phyloP scores from a whole-genome alignment of 2,113 vertebrate genomes.

The Corythaeola cristata region DNA sequence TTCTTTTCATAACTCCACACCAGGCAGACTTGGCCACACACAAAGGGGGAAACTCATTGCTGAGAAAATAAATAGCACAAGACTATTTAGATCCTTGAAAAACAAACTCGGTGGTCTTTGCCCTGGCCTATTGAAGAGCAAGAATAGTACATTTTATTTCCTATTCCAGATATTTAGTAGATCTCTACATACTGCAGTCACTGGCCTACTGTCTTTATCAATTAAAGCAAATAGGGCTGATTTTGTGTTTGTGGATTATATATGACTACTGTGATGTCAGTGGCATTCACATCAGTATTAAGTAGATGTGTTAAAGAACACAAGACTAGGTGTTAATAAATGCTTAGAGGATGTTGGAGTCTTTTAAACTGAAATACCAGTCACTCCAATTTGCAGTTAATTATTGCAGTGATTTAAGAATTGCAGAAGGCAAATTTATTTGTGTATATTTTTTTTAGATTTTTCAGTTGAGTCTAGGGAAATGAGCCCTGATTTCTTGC shows the following conservation, averaged over 20 bases:
- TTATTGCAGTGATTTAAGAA: background rate
- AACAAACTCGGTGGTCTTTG: conserved; percentile 30
- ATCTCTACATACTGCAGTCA: background rate
- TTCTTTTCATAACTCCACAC: background rate
- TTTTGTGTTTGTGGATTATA: background rate
- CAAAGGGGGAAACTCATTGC: background rate
- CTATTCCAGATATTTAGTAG: conserved; percentile 31
- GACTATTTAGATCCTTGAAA: conserved; percentile 17
- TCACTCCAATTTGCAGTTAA: background rate
- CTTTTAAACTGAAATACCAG: background rate
- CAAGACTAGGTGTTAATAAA: background rate
- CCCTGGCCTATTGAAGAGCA: background rate
- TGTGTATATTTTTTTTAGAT: background rate
- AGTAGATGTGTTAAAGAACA: background rate
- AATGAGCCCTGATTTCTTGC: background rate
- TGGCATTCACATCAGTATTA: background rate
- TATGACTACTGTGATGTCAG: background rate
- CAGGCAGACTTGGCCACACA: conserved; percentile 29
- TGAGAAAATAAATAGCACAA: conserved; percentile 53
- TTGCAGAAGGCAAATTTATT: background rate
- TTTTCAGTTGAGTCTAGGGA: background rate
- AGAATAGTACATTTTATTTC: conserved; percentile 31
- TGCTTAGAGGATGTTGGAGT: background rate
- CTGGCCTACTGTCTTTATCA: background rate
- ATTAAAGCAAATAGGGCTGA: background rate